These are phyloP conservation scores for Drosophila subpulchrella DNA, from an alignment of 1,140 invertebrate genomes.

Conservation along the genomic window DNA sequence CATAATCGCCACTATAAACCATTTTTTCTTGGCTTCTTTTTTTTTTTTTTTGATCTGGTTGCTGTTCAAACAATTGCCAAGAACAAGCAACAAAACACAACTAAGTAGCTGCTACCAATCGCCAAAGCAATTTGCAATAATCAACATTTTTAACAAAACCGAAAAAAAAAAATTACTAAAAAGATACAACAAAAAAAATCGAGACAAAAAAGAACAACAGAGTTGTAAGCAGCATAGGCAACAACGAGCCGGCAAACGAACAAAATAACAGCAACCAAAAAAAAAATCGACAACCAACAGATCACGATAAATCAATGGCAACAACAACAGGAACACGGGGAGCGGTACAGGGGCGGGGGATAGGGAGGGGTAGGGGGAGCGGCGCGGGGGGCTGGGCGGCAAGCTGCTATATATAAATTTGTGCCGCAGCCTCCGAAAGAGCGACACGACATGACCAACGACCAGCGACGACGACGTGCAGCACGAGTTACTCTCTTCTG, in stretches of 20 bases:
- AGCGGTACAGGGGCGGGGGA: background rate
- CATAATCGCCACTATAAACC: constrained; percentile 57
- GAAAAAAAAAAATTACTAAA: constrained; percentile 33
- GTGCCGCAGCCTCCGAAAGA: constrained; percentile 60
- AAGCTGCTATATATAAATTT: constrained; percentile 63
- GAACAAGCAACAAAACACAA: constrained; percentile 76
- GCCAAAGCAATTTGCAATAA: constrained; percentile 83
- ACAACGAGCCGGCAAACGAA: constrained; percentile 35
- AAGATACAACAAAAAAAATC: constrained; percentile 39
- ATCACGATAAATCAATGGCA: constrained; percentile 82
- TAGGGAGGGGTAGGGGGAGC: background rate
- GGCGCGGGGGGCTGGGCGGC: constrained; percentile 1
- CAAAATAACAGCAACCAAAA: constrained; percentile 53
- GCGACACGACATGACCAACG: constrained; percentile 80
- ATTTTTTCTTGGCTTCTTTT: constrained; percentile 26
- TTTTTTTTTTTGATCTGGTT: constrained; percentile 24
- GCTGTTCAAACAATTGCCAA: constrained; percentile 79
- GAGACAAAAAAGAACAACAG: constrained; percentile 42
- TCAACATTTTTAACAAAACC: constrained; percentile 78
- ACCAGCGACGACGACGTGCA: constrained; percentile 75
- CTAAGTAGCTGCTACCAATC: constrained; percentile 82
- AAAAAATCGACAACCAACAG: constrained; percentile 77
- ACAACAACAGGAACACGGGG: constrained; percentile 46
- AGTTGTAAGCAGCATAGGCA: constrained; percentile 60
- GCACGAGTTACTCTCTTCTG: constrained; percentile 64